Conservation (phyloP, 1,140 invertebrate species). For the Delia radicum region DNA sequence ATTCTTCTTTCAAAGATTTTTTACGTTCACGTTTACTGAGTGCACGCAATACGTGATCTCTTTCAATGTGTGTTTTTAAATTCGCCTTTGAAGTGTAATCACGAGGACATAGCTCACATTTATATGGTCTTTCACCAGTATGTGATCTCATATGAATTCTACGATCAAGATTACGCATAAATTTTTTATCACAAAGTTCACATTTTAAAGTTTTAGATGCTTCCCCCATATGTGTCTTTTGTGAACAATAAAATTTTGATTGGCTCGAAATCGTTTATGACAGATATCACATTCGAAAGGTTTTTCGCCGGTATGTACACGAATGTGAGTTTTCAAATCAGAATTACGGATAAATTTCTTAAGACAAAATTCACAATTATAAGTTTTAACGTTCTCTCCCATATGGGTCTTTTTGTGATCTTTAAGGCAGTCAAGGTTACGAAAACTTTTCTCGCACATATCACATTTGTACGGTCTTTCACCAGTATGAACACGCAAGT, state of each 20-base stretch:
- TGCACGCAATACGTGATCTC: constrained; percentile 35
- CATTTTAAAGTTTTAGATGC: constrained; percentile 58
- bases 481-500: too few species aligned
- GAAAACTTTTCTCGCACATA: too few species aligned
- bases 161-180: constrained; percentile 61
- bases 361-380: constrained; percentile 62
- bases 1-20: too few species aligned
- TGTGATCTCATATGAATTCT: constrained; percentile 64
- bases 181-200: constrained; percentile 60
- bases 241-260: constrained; percentile 50
- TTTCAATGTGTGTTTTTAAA: constrained; percentile 43
- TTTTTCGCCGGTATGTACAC: constrained; percentile 51
- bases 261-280: constrained; percentile 46
- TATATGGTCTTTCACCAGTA: constrained; percentile 59
- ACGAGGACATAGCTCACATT: constrained; percentile 41
- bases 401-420: constrained; percentile 74
- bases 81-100: constrained; percentile 48
- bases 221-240: constrained; percentile 56
- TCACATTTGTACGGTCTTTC: too few species aligned
- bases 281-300: constrained; percentile 51
- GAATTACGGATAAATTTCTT: constrained; percentile 60
- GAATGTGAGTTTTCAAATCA: constrained; percentile 58
- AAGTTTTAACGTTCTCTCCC: too few species aligned
- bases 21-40: neutral
- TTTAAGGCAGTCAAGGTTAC: too few species aligned